Conservation (phyloP, 1,140 invertebrate species). For the Lordiphosa collinella region DNA sequence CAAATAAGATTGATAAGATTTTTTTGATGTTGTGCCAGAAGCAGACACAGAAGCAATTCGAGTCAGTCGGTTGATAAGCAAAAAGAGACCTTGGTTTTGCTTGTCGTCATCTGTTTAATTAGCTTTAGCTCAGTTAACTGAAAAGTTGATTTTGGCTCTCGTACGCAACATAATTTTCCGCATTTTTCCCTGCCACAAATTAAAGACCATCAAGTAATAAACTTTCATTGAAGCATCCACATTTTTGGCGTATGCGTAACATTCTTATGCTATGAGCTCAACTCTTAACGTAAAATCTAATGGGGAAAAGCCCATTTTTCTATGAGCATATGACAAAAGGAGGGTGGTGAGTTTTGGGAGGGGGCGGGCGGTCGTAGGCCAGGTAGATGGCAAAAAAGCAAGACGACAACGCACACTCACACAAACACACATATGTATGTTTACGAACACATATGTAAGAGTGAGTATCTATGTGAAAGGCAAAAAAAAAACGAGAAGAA, state of each 20-base stretch:
- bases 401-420: conserved; percentile 38
- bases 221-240: background rate
- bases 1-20: conserved; percentile 35
- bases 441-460: conserved; percentile 14
- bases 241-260: conserved; percentile 40
- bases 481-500: conserved; percentile 13
- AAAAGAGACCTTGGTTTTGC: conserved; percentile 35
- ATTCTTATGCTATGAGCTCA: conserved; percentile 27
- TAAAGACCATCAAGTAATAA: too few species aligned
- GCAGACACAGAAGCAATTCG: conserved; percentile 13
- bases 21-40: conserved; percentile 25
- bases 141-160: too few species aligned
- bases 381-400: conserved; percentile 26
- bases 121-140: conserved; percentile 65
- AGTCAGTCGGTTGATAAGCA: conserved; percentile 41
- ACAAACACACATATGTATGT: conserved; percentile 22
- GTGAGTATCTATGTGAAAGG: conserved; percentile 24
- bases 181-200: background rate
- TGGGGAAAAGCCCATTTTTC: conserved; percentile 1
- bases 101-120: conserved; percentile 67
- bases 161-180: background rate
- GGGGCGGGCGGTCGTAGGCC: conserved; percentile 22
- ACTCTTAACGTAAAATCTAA: too few species aligned
- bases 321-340: background rate
- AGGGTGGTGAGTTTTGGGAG: background rate